Percentiles rank a stretch among this genome's conserved stretches.
Conservation (phyloP, 2,113 vertebrate genomes). For the Uria lomvia region DNA sequence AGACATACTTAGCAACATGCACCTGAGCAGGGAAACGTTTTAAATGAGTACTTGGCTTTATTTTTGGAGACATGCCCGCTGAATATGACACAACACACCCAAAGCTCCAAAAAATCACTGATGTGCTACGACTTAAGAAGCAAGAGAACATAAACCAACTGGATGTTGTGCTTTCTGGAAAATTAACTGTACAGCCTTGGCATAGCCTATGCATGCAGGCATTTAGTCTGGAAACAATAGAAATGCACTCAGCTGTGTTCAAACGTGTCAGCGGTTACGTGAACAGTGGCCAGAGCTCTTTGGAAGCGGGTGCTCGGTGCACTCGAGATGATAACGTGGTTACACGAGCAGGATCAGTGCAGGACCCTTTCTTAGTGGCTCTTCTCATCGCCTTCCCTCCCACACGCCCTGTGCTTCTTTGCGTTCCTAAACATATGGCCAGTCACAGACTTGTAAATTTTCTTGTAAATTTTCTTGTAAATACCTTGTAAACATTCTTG, state of each 20-base stretch:
- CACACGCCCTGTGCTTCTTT: not conserved
- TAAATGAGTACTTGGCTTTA: not conserved
- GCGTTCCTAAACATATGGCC: not conserved
- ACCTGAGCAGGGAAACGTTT: not conserved
- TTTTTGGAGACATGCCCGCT: not conserved
- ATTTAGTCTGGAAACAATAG: not conserved
- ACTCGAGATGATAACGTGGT: not conserved
- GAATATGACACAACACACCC: not conserved
- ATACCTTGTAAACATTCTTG: not conserved
- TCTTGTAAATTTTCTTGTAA: too few species aligned
- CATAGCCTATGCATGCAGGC: not conserved
- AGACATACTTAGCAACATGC: not conserved
- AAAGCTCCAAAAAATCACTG: not conserved
- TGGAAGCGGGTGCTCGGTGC: not conserved
- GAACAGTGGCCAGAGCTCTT: not conserved
- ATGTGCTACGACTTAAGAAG: not conserved
- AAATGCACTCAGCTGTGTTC: not conserved
- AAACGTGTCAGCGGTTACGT: not conserved
- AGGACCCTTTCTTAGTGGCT: not conserved
- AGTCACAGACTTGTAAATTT: not conserved
- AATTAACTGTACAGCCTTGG: not conserved
- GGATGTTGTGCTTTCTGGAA: not conserved
- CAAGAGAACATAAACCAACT: not conserved
- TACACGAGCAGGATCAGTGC: not conserved
- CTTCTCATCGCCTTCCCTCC: not conserved